phyloP scores from a whole-genome alignment of 2,797 vertebrate genomes.

The Lithobates sylvaticus region DNA sequence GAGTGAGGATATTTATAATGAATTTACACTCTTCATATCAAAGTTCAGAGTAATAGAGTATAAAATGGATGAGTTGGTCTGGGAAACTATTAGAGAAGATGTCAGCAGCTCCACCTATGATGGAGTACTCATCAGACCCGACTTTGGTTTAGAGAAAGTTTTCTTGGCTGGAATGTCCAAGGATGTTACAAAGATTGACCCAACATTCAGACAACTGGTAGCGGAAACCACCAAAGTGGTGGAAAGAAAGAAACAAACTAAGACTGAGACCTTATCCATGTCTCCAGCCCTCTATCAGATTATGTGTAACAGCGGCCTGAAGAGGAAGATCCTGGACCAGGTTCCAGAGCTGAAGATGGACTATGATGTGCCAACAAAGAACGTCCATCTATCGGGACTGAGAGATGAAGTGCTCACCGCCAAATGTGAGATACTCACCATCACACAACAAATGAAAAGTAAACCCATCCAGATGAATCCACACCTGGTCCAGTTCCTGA shows the following conservation, averaged over 20 bases:
- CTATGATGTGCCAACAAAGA: conserved; percentile 68
- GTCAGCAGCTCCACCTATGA: conserved; percentile 58
- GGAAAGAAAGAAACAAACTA: conserved; percentile 72
- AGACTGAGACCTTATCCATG: conserved; percentile 71
- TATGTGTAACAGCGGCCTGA: conserved; percentile 74
- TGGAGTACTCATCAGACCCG: conserved; percentile 68
- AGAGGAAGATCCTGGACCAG: conserved; percentile 61
- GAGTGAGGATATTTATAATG: conserved; percentile 65
- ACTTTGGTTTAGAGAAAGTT: conserved; percentile 63
- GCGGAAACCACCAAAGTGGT: conserved; percentile 62
- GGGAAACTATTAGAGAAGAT: conserved; percentile 74
- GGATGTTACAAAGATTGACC: conserved; percentile 67
- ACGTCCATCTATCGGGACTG: conserved; percentile 76
- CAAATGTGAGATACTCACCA: conserved; percentile 79
- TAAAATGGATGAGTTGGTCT: conserved; percentile 63
- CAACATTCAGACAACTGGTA: conserved; percentile 66
- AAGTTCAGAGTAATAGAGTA: conserved; percentile 73
- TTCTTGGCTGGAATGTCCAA: conserved; percentile 76
- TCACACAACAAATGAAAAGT: conserved; percentile 63
- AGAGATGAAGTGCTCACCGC: conserved; percentile 72
- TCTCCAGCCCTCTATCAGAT: conserved; percentile 72
- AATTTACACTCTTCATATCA: conserved; percentile 73
- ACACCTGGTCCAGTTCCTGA: conserved; percentile 78
- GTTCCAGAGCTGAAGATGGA: conserved; percentile 68
- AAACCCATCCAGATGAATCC: conserved; percentile 66